Evolutionary conservation across 2,888 invertebrate species (phyloP).

Genomic region (Nomada hirtipes): DNA sequence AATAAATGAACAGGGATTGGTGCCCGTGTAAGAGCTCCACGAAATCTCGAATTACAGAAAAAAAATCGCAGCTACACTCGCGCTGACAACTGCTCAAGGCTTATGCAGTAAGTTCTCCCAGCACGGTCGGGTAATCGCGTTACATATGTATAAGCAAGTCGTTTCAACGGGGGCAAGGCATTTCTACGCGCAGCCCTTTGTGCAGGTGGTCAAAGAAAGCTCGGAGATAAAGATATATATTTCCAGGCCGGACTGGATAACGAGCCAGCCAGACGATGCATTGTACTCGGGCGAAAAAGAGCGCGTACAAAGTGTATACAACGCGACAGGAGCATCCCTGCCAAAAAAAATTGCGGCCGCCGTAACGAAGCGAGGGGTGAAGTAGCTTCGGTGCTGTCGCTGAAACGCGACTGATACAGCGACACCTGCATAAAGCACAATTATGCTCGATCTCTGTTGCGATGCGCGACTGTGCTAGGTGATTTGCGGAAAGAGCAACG

Average conservation of each 20-base stretch:
- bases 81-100: neutral
- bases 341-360: constrained; percentile 32
- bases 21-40: too few relatives aligned
- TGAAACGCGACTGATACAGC: constrained; percentile 6
- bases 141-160: constrained; percentile 25
- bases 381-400: constrained; percentile 7
- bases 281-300: constrained; percentile 48
- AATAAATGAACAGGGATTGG: too few relatives aligned
- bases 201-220: constrained; percentile 42
- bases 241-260: constrained; percentile 46
- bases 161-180: neutral
- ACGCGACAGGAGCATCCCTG: constrained; percentile 35
- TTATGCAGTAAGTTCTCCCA: neutral
- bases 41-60: too few relatives aligned
- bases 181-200: constrained; percentile 41
- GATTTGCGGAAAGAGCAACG: neutral
- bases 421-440: constrained; percentile 12
- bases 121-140: constrained; percentile 41
- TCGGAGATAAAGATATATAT: constrained; percentile 54
- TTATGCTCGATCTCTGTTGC: constrained; percentile 21
- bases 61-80: too few relatives aligned
- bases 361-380: constrained; percentile 35
- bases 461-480: neutral
- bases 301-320: constrained; percentile 47
- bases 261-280: constrained; percentile 53